Base-by-base conservation (phyloP, 2,797 vertebrate species). In the Hyperoplus lanceolatus region DNA sequence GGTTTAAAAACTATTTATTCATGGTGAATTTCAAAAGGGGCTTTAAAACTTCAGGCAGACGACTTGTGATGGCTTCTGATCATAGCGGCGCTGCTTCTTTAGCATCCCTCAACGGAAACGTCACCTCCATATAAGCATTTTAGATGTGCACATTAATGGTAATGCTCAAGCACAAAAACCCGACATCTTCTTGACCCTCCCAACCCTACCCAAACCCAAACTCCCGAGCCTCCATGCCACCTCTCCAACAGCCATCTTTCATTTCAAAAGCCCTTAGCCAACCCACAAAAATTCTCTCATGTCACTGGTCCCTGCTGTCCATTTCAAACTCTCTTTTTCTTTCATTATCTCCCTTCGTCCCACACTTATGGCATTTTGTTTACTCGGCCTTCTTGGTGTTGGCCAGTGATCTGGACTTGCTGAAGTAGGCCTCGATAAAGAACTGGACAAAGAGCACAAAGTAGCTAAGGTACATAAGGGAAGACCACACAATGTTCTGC, bases 391-490 rank as follows among this genome's bases (percentile, higher is more conserved):
- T 95, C 91, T 96, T 98, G 93, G 76, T 83, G 65, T 72, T 64
- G 42, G 75, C 81, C 8, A 89, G 75, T 12, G 80, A 77, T 89
- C 94, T 96, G 93, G 94, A 94, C 94, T 97, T 98, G 95, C 95
- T 93, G 0, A 98, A 77, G 89, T 99, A 99, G 93, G 98, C 98
- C 92, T 98, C 97, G 57, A 96, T 95, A 95, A 99, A 99, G 95
- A 99, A 99, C 93, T 98, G 98, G 91, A 98, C 96, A 95, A 99
- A 99, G 89, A 99, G 98, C 93, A 99, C 96, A 80, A 99, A 97
- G 95, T 99, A 99, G 96, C 98, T 99, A 96, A 99, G 97, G 96
- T 99, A 99, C 98, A 99, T 99, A 93, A 99, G 97, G 6, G 98
- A 99, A 75, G 97, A 99, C 98, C 97, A 99, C 89, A 98, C 95